phyloP scores from a whole-genome alignment of 2,888 invertebrate genomes.

The Melanostoma mellinum region DNA sequence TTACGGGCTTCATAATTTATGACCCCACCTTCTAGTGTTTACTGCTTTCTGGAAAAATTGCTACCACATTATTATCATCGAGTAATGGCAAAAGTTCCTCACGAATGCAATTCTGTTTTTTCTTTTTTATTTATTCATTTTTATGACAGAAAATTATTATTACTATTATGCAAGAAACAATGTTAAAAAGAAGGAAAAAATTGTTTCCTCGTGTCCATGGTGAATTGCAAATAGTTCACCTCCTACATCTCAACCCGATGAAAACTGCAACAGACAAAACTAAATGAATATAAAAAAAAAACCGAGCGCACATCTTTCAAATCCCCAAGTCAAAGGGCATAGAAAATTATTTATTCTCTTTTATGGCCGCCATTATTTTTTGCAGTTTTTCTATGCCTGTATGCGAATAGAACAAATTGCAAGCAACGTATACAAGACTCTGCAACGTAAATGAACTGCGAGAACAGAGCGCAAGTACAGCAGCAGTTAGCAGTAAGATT shows the following conservation, averaged over 20 bases:
- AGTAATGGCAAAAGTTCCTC: conserved; percentile 19
- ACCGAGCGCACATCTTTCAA: conserved; percentile 52
- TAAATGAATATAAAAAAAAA: conserved; percentile 4
- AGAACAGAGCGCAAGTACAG: conserved; percentile 62
- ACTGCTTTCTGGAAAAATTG: conserved; percentile 51
- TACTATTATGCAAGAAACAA: conserved; percentile 43
- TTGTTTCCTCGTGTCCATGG: conserved; percentile 40
- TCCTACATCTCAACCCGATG: conserved; percentile 22
- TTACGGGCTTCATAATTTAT: conserved; percentile 69
- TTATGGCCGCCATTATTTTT: conserved; percentile 63
- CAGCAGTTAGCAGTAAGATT: conserved; percentile 67
- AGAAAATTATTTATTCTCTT: conserved; percentile 67
- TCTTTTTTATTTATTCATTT: conserved; percentile 49
- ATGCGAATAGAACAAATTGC: conserved; percentile 50
- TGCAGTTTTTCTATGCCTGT: conserved; percentile 8
- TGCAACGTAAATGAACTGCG: conserved; percentile 63
- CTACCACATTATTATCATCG: conserved; percentile 61
- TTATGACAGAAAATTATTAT: conserved; percentile 66
- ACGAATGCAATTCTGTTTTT: conserved; percentile 35
- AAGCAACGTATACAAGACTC: conserved; percentile 31
- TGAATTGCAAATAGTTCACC: conserved; percentile 53
- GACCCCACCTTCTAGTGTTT: conserved; percentile 69
- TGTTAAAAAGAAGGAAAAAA: conserved; percentile 7
- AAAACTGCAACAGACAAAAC: conserved; percentile 2
- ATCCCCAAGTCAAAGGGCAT: conserved; percentile 67